phyloP scores from a whole-genome alignment of 2,888 invertebrate genomes.

The Apoda limacodes region DNA sequence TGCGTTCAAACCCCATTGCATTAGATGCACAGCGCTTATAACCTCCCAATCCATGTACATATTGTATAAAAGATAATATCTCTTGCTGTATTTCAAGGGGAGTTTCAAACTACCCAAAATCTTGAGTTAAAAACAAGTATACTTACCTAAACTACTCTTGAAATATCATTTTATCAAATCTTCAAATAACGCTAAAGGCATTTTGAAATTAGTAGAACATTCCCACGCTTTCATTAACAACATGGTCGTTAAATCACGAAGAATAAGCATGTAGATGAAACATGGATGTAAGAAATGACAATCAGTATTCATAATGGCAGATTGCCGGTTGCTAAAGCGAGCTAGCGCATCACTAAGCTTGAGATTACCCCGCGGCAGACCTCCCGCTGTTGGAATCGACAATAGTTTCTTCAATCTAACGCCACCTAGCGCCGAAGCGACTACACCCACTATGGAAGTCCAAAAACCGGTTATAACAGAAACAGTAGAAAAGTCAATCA shows the following conservation, averaged over 20 bases:
- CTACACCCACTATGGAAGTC: slow-evolving; percentile 41
- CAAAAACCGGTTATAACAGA: slow-evolving; percentile 20
- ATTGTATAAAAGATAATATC: no score
- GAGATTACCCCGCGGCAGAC: slow-evolving; percentile 53
- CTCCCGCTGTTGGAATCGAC: slow-evolving; percentile 51
- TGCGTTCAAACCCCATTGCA: slow-evolving; percentile 16
- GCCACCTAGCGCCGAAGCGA: slow-evolving; percentile 57
- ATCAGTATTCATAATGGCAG: slow-evolving; percentile 38
- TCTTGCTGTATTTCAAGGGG: no score
- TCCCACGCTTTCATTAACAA: neutral
- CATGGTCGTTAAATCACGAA: no score
- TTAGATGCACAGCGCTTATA: no score
- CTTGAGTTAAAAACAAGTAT: no score
- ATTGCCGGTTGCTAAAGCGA: slow-evolving; percentile 63
- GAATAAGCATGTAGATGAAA: no score
- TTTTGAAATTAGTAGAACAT: slow-evolving; percentile 1
- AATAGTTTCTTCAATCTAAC: slow-evolving; percentile 52
- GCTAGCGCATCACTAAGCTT: slow-evolving; percentile 54
- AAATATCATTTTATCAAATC: no score
- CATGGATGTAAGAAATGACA: no score
- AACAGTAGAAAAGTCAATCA: slow-evolving; percentile 26
- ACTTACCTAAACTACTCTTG: no score
- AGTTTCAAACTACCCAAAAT: no score
- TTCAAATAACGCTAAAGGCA: slow-evolving; percentile 11
- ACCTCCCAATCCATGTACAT: no score